Conservation (phyloP, 2,113 vertebrate genomes). For the Numida meleagris region DNA sequence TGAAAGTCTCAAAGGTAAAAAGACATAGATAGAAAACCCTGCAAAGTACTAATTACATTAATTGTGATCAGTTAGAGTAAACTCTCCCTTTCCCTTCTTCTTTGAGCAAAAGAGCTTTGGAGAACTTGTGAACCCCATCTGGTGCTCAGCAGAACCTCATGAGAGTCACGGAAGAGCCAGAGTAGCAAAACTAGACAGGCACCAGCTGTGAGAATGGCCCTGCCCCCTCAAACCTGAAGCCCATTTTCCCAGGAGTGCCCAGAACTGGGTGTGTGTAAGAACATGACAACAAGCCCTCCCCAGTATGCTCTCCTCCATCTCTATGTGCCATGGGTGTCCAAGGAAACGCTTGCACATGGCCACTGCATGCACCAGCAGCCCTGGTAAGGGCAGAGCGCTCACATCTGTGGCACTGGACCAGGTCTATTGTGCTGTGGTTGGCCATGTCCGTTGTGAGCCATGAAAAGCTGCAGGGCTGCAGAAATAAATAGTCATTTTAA, state of each 20-base stretch:
- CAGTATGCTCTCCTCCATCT: neutral
- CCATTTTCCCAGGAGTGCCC: accelerated
- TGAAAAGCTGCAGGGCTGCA: neutral
- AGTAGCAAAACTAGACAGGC: neutral
- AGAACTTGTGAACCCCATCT: neutral
- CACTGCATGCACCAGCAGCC: accelerated
- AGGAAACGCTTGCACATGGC: accelerated
- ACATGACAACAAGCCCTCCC: neutral
- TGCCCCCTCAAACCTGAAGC: neutral
- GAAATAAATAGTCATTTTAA: slow-evolving; percentile 4
- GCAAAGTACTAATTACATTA: slow-evolving; percentile 9
- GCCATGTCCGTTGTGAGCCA: neutral
- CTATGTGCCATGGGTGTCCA: neutral
- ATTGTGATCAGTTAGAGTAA: slow-evolving; percentile 2
- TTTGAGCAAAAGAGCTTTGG: neutral
- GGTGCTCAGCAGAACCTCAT: neutral
- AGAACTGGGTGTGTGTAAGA: neutral
- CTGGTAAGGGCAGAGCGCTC: neutral
- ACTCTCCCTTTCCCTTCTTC: neutral
- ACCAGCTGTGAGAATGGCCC: neutral
- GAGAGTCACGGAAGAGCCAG: neutral
- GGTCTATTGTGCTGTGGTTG: neutral
- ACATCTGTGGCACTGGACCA: accelerated
- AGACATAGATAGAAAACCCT: neutral
- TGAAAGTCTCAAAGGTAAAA: slow-evolving; percentile 25